Percentiles rank a stretch among this genome's conserved stretches.
Evolutionary conservation across 2,888 invertebrate genomes (phyloP).

Genomic region (Fissipunctia ypsillon): DNA sequence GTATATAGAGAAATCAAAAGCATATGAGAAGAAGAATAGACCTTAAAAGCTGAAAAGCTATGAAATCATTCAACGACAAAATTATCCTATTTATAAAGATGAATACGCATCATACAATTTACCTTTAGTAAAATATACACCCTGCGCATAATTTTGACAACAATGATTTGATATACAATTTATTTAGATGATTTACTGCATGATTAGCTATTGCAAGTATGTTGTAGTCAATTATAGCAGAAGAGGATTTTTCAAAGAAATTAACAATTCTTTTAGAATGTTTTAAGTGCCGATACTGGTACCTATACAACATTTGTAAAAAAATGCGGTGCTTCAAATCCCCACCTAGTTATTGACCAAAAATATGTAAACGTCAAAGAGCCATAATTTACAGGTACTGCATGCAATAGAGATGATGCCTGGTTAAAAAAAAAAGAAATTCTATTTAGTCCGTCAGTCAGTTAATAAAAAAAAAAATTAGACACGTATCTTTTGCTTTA

Average conservation of each 20-base stretch:
- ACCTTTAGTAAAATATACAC: constrained; percentile 17
- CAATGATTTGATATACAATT: constrained; percentile 27
- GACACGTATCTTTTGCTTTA: too few species aligned
- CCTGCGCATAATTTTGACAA: neutral
- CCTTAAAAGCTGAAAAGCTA: neutral
- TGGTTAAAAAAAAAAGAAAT: too few species aligned
- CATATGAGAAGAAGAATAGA: neutral
- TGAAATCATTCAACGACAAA: constrained; percentile 23
- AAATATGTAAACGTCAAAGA: neutral
- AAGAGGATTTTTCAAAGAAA: constrained; percentile 30
- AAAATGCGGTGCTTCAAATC: neutral
- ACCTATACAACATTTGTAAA: neutral
- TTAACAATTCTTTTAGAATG: too few species aligned
- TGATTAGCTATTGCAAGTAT: constrained; percentile 6
- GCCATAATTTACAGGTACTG: constrained; percentile 4
- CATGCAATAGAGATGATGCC: too few species aligned
- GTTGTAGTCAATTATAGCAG: neutral
- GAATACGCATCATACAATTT: constrained; percentile 7
- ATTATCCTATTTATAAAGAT: constrained; percentile 16
- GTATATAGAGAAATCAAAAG: neutral
- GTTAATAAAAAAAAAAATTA: too few species aligned
- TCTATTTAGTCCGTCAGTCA: too few species aligned
- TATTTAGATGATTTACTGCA: constrained; percentile 18
- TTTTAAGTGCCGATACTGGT: too few species aligned
- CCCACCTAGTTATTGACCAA: constrained; percentile 2